Percentiles rank a stretch among this genome's conserved stretches.
phyloP scores from a whole-genome alignment of 2,888 invertebrate species.

The Callimorpha dominula region DNA sequence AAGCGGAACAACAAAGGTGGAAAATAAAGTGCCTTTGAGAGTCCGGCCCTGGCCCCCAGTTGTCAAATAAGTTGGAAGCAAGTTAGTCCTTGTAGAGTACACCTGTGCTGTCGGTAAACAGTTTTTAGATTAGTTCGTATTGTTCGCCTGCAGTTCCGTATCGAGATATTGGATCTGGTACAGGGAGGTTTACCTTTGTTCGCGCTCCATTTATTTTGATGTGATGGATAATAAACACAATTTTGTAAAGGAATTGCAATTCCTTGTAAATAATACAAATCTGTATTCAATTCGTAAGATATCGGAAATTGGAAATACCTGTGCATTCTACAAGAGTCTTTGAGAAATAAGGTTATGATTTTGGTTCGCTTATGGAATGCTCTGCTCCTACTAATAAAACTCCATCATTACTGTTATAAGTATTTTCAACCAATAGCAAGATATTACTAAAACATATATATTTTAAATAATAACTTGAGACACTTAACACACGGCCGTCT shows the following conservation, averaged over 20 bases:
- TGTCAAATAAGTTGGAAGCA: constrained; percentile 49
- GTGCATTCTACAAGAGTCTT: not conserved
- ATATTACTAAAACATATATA: too few relatives aligned
- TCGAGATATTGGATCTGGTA: constrained; percentile 29
- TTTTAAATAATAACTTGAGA: too few relatives aligned
- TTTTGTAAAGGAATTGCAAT: constrained; percentile 1
- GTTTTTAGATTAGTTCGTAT: constrained; percentile 52
- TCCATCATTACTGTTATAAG: too few relatives aligned
- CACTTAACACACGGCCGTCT: too few relatives aligned
- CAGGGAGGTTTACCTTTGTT: constrained; percentile 3
- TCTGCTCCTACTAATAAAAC: not conserved
- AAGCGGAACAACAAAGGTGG: constrained; percentile 5
- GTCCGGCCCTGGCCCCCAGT: constrained; percentile 35
- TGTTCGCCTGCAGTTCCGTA: constrained; percentile 34
- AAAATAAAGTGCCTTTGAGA: constrained; percentile 9
- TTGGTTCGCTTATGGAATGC: not conserved
- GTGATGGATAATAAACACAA: constrained; percentile 7
- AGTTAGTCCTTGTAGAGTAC: constrained; percentile 38
- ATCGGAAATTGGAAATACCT: not conserved
- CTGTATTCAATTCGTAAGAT: not conserved
- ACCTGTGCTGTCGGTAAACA: constrained; percentile 46
- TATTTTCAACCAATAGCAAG: too few relatives aligned
- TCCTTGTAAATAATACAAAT: not conserved
- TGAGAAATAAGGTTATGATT: not conserved
- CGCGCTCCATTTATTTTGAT: constrained; percentile 12